These are phyloP conservation scores for Macrosiphum euphorbiae DNA, from an alignment of 2,888 invertebrate genomes.

Conservation along the genomic window DNA sequence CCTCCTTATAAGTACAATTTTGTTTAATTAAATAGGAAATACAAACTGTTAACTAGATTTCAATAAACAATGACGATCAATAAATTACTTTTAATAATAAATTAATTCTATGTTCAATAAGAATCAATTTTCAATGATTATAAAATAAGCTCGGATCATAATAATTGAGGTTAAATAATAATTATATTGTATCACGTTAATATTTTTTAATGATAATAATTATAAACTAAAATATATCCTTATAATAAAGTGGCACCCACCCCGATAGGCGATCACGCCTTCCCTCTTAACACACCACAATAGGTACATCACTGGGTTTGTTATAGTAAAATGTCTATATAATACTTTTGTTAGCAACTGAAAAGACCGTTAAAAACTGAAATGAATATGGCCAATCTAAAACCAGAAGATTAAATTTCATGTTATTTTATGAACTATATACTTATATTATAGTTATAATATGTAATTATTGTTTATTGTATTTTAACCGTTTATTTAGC, in stretches of 20 bases:
- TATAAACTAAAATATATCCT: background rate
- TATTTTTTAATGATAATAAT: background rate
- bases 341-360: background rate
- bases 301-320: background rate
- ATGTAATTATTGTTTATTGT: background rate
- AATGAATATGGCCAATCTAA: conserved; percentile 16
- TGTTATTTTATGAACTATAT: background rate
- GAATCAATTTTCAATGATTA: background rate
- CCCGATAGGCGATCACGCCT: background rate
- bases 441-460: background rate
- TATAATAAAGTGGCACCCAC: background rate
- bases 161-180: background rate
- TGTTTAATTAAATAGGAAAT: background rate
- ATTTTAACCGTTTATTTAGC: background rate
- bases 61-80: background rate
- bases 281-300: background rate
- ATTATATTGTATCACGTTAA: background rate
- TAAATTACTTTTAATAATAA: background rate
- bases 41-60: background rate
- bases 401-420: conserved; percentile 43
- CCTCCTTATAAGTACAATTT: background rate
- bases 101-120: background rate
- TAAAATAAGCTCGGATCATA: background rate
- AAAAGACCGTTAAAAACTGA: conserved; percentile 40
- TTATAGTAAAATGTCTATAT: background rate